phyloP scores from a whole-genome alignment of 2,113 vertebrate genomes.

The Girardinichthys multiradiatus region DNA sequence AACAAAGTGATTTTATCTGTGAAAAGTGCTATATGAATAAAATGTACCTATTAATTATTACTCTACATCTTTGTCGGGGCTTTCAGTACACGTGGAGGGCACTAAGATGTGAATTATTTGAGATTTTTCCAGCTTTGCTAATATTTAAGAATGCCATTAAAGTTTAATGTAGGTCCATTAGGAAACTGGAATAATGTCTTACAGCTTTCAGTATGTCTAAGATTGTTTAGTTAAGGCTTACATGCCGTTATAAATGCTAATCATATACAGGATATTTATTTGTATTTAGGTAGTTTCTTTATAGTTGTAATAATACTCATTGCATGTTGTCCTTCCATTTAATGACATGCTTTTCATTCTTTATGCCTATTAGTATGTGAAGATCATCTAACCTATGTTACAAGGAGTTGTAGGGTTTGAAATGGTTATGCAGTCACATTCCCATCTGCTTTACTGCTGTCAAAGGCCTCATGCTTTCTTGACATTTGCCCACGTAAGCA shows the following conservation, averaged over 20 bases:
- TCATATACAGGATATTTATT: background rate
- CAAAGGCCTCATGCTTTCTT: background rate
- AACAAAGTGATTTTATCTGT: too few relatives aligned
- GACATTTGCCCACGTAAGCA: background rate
- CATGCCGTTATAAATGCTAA: background rate
- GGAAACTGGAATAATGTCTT: background rate
- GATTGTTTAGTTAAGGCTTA: background rate
- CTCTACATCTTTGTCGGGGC: too few relatives aligned
- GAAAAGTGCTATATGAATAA: too few relatives aligned
- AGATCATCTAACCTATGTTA: too few relatives aligned
- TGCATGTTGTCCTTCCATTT: background rate
- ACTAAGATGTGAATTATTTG: too few relatives aligned
- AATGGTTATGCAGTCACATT: too few relatives aligned
- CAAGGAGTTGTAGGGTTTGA: too few relatives aligned
- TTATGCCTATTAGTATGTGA: too few relatives aligned
- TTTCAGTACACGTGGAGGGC: too few relatives aligned
- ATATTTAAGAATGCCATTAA: too few relatives aligned
- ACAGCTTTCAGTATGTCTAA: background rate
- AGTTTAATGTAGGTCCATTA: background rate
- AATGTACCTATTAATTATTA: too few relatives aligned
- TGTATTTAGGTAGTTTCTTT: background rate
- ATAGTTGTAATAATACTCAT: background rate
- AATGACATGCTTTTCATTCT: background rate
- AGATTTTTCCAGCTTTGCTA: too few relatives aligned
- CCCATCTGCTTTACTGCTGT: background rate